Percentiles rank a stretch among this genome's conserved stretches.
Conservation (phyloP, 2,888 invertebrate genomes). For the Andricus quercusramuli region DNA sequence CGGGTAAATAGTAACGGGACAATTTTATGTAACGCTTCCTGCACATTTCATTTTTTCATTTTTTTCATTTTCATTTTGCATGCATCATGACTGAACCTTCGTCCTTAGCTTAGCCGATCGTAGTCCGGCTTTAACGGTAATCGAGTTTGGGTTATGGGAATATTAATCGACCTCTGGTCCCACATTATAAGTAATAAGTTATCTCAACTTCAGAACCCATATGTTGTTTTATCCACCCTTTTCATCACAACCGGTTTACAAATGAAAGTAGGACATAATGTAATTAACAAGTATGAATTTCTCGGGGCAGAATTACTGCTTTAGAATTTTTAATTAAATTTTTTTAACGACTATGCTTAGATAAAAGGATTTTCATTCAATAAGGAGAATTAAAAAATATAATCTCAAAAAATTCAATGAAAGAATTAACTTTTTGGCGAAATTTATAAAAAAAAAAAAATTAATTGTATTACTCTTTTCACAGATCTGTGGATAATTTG, state of each 20-base stretch:
- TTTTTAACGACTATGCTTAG: too few species aligned
- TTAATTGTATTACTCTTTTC: background rate
- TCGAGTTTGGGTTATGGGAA: slow-evolving; percentile 1
- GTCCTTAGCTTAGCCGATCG: background rate
- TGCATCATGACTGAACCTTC: background rate
- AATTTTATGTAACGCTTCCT: background rate
- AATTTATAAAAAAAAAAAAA: too few species aligned
- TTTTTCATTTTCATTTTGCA: background rate
- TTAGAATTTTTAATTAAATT: too few species aligned
- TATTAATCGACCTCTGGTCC: background rate
- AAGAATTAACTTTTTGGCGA: background rate
- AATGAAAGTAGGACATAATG: background rate
- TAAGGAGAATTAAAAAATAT: background rate
- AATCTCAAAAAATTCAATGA: too few species aligned
- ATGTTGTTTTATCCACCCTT: background rate
- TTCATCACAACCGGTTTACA: background rate
- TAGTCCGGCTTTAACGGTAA: background rate
- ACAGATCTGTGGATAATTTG: slow-evolving; percentile 76
- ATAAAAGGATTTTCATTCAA: background rate
- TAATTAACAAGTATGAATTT: background rate
- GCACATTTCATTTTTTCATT: background rate
- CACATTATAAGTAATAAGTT: background rate
- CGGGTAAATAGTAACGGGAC: background rate
- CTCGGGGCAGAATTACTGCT: background rate
- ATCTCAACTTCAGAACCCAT: background rate